Evolutionary conservation across 30 jellyfish, hydroid and myxozoan species (phyloP).

Genomic region (Pelagia noctiluca): DNA sequence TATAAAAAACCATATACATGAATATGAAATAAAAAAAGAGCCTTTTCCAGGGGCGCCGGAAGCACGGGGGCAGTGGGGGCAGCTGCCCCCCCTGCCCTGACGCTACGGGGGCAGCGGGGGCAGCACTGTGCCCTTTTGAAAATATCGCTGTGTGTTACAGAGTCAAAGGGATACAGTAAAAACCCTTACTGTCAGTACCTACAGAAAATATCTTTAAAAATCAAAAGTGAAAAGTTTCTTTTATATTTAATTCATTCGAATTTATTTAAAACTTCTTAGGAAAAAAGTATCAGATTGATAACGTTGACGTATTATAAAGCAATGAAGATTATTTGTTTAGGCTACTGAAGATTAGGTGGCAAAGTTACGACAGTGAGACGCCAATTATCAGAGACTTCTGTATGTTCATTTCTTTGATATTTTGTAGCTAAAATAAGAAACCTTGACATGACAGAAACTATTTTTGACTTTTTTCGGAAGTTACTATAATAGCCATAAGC

Average conservation of each 20-base stretch:
- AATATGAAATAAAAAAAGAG: neutral
- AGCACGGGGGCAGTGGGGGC: too few relatives aligned
- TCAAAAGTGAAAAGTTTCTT: neutral
- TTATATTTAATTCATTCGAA: neutral
- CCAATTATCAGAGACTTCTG: neutral
- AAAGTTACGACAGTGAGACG: neutral
- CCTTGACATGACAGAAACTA: neutral
- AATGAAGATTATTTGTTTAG: neutral
- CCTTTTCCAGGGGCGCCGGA: too few relatives aligned
- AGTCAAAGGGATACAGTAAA: neutral
- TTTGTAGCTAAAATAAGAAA: neutral
- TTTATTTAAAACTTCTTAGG: neutral
- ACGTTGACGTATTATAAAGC: neutral
- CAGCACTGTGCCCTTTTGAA: too few relatives aligned
- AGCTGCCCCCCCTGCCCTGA: too few relatives aligned
- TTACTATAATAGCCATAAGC: neutral
- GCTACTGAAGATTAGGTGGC: neutral
- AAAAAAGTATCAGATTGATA: neutral
- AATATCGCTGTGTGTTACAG: constrained; percentile 5
- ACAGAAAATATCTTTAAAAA: too few relatives aligned
- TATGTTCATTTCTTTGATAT: neutral
- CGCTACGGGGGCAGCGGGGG: too few relatives aligned
- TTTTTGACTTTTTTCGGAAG: neutral
- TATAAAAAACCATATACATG: too few relatives aligned
- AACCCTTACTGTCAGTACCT: too few relatives aligned